Percentiles rank a stretch among this genome's conserved stretches.
Evolutionary conservation across 2,888 invertebrate species (phyloP).

Genomic region (Tuta absoluta): DNA sequence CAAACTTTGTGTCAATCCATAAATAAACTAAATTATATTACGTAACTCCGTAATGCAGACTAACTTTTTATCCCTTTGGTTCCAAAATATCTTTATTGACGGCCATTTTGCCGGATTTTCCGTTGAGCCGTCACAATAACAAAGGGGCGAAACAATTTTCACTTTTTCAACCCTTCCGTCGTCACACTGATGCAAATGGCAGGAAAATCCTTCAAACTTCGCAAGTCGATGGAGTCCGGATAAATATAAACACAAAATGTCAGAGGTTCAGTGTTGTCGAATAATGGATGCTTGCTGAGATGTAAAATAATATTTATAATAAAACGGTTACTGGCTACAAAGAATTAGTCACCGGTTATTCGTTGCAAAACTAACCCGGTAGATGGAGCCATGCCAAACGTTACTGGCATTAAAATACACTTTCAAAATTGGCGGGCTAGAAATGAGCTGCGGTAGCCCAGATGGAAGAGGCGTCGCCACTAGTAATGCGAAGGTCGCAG

Average conservation of each 20-base stretch:
- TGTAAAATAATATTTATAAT: too few relatives aligned
- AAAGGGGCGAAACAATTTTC: slow-evolving; percentile 29
- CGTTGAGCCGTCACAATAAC: slow-evolving; percentile 24
- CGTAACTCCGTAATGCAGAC: neutral
- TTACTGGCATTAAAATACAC: too few relatives aligned
- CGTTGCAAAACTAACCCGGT: too few relatives aligned
- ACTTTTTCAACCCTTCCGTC: slow-evolving; percentile 23
- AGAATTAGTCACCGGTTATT: too few relatives aligned
- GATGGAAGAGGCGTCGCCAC: too few relatives aligned
- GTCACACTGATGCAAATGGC: slow-evolving; percentile 29
- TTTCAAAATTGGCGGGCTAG: too few relatives aligned
- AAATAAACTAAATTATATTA: neutral
- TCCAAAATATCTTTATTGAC: slow-evolving; percentile 24
- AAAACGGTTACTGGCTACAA: too few relatives aligned
- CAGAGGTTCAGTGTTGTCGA: neutral
- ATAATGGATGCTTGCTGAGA: neutral
- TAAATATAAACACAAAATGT: slow-evolving; percentile 48
- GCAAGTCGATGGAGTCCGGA: slow-evolving; percentile 37
- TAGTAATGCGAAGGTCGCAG: too few relatives aligned
- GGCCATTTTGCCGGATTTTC: slow-evolving; percentile 22
- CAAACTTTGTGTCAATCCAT: neutral
- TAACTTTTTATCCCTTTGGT: neutral
- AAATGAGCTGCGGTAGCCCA: too few relatives aligned
- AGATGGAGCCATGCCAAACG: too few relatives aligned
- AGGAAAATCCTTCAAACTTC: slow-evolving; percentile 41